Evolutionary conservation across 2,888 invertebrate species (phyloP).

Genomic region (Mimas tiliae): DNA sequence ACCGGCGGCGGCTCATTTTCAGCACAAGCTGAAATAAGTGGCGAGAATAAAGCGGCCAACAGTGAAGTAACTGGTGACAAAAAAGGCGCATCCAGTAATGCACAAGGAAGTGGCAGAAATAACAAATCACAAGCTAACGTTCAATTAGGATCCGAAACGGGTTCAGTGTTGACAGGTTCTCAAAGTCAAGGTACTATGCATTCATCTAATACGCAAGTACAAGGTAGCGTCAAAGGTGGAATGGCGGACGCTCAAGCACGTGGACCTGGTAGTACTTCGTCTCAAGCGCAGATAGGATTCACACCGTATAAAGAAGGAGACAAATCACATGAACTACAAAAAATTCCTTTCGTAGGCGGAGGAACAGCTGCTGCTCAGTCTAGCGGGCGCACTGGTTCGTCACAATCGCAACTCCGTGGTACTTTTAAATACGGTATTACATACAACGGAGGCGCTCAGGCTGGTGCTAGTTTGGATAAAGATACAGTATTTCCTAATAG

Average conservation of each 20-base stretch:
- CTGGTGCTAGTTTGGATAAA: constrained; percentile 89
- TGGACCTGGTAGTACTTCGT: constrained; percentile 93
- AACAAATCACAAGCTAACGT: constrained; percentile 92
- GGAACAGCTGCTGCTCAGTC: constrained; percentile 92
- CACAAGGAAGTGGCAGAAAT: constrained; percentile 89
- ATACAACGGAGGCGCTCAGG: constrained; percentile 92
- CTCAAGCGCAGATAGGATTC: constrained; percentile 95
- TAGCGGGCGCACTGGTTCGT: constrained; percentile 89
- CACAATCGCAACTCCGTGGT: constrained; percentile 93
- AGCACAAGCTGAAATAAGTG: constrained; percentile 92
- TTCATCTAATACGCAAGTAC: constrained; percentile 91
- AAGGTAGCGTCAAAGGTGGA: constrained; percentile 92
- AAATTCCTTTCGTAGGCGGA: constrained; percentile 88
- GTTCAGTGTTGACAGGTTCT: constrained; percentile 90
- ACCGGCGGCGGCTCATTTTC: constrained; percentile 91
- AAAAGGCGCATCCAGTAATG: constrained; percentile 90
- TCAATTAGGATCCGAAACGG: constrained; percentile 89
- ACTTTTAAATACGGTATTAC: constrained; percentile 91
- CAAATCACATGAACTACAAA: constrained; percentile 74
- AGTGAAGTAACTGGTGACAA: constrained; percentile 88
- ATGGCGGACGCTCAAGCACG: constrained; percentile 94
- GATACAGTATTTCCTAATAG: constrained; percentile 75
- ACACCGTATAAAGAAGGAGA: constrained; percentile 89
- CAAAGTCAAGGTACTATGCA: constrained; percentile 91
- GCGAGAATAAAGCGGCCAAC: constrained; percentile 89